Evolutionary conservation across 2,113 vertebrate species (phyloP).

Genomic region (Bubo scandiacus): DNA sequence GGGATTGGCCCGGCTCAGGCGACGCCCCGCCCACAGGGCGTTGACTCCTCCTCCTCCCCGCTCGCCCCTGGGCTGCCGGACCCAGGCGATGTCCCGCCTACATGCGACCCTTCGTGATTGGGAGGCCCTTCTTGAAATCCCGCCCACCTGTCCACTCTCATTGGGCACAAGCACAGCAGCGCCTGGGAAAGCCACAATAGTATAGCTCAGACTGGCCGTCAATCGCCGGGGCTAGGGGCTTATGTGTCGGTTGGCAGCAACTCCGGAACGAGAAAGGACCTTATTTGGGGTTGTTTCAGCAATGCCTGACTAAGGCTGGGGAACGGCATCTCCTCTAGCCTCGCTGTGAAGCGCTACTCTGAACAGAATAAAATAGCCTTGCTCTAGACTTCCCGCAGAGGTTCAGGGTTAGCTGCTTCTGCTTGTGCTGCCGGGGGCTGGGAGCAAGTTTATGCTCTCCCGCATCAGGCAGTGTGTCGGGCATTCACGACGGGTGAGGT

Average conservation of each 20-base stretch:
- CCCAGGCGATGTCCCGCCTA: neutral
- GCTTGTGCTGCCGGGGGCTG: rapidly evolving
- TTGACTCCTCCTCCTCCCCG: neutral
- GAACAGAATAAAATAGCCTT: neutral
- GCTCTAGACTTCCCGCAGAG: rapidly evolving
- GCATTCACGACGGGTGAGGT: rapidly evolving
- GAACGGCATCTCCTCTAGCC: rapidly evolving
- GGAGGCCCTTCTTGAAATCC: neutral
- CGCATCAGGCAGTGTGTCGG: neutral
- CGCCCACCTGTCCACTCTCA: rapidly evolving
- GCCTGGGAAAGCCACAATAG: rapidly evolving
- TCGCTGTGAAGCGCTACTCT: rapidly evolving
- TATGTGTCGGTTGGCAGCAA: rapidly evolving
- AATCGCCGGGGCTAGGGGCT: rapidly evolving
- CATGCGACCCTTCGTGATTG: neutral
- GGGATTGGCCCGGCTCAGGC: rapidly evolving
- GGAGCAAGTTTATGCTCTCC: rapidly evolving
- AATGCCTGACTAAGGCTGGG: neutral
- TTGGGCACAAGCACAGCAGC: neutral
- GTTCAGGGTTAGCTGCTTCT: neutral
- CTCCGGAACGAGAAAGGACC: neutral
- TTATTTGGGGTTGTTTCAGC: rapidly evolving
- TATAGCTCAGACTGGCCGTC: neutral
- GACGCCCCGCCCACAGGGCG: neutral
- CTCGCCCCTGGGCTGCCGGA: neutral